These are phyloP conservation scores for Ochropleura plecta DNA, from an alignment of 2,888 invertebrate genomes.

Conservation along the genomic window DNA sequence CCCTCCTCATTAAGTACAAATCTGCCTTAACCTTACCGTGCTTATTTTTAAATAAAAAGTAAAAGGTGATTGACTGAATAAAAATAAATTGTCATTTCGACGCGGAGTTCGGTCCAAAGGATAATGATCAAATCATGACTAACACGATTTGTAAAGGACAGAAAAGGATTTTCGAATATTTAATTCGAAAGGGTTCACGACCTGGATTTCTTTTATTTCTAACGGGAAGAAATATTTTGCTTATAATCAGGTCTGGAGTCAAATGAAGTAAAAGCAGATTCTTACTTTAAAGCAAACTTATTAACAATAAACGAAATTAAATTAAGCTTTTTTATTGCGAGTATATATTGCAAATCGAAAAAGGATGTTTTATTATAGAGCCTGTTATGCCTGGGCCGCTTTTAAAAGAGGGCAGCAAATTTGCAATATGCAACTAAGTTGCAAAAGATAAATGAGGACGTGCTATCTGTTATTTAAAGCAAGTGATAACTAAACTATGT, in stretches of 20 bases:
- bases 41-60: constrained; percentile 4
- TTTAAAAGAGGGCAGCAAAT: not conserved
- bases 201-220: constrained; percentile 26
- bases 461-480: constrained; percentile 5
- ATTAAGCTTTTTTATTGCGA: not conserved
- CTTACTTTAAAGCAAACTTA: too few species aligned
- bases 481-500: constrained; percentile 12
- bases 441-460: constrained; percentile 10
- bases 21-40: too few species aligned
- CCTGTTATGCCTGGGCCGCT: too few species aligned
- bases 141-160: constrained; percentile 20
- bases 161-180: constrained; percentile 29
- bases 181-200: constrained; percentile 28
- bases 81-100: not conserved
- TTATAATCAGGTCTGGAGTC: not conserved
- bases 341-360: not conserved
- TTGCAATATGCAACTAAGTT: constrained; percentile 23
- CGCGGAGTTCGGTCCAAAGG: not conserved
- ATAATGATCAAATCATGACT: constrained; percentile 38
- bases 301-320: too few species aligned
- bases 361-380: too few species aligned
- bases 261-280: not conserved
- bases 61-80: not conserved
- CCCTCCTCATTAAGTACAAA: too few species aligned
- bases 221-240: not conserved